Base-by-base conservation (phyloP, 1,140 invertebrate species). In the Bombus waltoni region DNA sequence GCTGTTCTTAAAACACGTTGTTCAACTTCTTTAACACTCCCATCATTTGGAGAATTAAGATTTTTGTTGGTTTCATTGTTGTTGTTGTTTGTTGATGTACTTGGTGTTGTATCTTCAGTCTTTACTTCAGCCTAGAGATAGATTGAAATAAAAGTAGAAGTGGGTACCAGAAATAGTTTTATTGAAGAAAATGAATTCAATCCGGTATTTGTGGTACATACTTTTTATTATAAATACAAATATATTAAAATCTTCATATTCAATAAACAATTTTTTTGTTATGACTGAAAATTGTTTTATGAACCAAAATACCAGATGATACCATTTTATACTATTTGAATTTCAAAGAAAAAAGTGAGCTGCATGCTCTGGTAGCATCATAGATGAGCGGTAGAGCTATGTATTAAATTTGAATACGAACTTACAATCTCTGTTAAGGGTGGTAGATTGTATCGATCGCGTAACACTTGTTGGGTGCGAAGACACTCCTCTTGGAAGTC, bases 401-500 rank as follows among this genome's bases (percentile, higher is more conserved):
- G 84, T 85, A 91, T 92, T 78, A 91, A 92, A 88, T 89, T 59
- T 91, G 85, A 88, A 86, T 90, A 87, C 82, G 90, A 85, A 95
- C 95, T 95, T 95, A 95, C 95, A 91, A 92, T 88, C 81, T 94
- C 88, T 91, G 92, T 89, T 86, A 94, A 91, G 81, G 94, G 86
- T 91, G 94, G 94, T 80, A 94, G 92, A 93, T 93, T 93, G 88
- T 94, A 95, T 73, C 91, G 94, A 91, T 95, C 90, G 83, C 92
- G 94, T 89, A 95, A 93, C 90, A 92, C 87, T 91, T 94, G 91
- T 92, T 95, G 95, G 86, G 94, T 95, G 81, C 94, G 94, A 81
- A 95, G 93, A 93, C 94, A 95, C 90, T 95, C 94, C 90, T 95
- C 95, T 94, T 95, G 95, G 84, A 95, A 95, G 89, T 95, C 95